A percentile compares a stretch with the other conserved stretches of the same genome.
Conservation (phyloP, 2,797 vertebrate genomes). For the Pseudopleuronectes americanus region DNA sequence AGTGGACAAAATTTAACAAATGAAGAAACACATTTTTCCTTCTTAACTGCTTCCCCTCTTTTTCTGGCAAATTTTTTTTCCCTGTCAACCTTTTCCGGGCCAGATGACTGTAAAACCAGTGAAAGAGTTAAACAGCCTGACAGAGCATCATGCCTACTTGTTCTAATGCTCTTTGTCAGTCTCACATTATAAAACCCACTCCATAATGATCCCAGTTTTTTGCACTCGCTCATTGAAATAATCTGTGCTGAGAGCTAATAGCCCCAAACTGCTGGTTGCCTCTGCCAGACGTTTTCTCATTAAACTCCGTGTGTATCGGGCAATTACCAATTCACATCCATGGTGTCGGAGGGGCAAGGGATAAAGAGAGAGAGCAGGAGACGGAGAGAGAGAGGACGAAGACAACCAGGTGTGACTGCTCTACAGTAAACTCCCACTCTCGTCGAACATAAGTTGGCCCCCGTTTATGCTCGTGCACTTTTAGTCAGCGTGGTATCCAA, state of each 20-base stretch:
- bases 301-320: conserved; percentile 59
- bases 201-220: conserved; percentile 70
- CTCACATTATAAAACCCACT: conserved; percentile 59
- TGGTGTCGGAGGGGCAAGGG: conserved; percentile 36
- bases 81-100: background rate
- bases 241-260: conserved; percentile 65
- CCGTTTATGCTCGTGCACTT: conserved; percentile 47
- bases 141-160: conserved; percentile 28
- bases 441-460: conserved; percentile 18
- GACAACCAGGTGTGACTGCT: conserved; percentile 27
- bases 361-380: conserved; percentile 28
- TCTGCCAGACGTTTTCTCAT: conserved; percentile 70
- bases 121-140: conserved; percentile 44
- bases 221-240: conserved; percentile 64
- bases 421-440: conserved; percentile 23
- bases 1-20: too few species aligned
- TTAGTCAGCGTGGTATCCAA: conserved; percentile 32
- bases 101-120: conserved; percentile 38
- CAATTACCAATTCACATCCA: conserved; percentile 57
- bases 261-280: conserved; percentile 63
- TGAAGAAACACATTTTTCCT: too few species aligned
- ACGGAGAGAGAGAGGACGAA: conserved; percentile 11
- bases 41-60: too few species aligned
- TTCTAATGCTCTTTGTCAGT: conserved; percentile 53
- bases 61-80: background rate